Percentiles rank a stretch among this genome's conserved stretches.
These are phyloP conservation scores for Anarsia innoxiella DNA, from an alignment of 2,888 invertebrate genomes.

Conservation along the genomic window DNA sequence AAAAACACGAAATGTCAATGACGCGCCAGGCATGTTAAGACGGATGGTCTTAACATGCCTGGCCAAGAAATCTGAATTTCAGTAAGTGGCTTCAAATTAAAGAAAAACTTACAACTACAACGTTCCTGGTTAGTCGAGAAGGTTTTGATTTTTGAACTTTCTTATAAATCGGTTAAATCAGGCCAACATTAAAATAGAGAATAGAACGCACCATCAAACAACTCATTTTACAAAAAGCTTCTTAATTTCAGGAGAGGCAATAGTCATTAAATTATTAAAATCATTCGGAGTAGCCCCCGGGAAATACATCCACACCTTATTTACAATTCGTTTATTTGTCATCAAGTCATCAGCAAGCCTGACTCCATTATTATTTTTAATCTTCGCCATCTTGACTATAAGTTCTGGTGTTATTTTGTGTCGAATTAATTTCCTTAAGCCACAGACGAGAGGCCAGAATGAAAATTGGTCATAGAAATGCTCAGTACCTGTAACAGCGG, in stretches of 20 bases:
- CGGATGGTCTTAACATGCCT: too few species aligned
- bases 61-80: too few species aligned
- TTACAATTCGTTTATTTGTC: constrained; percentile 21
- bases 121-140: too few species aligned
- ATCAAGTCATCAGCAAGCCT: constrained; percentile 31
- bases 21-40: too few species aligned
- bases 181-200: too few species aligned
- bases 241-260: constrained; percentile 16
- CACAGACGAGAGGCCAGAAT: constrained; percentile 41
- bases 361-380: constrained; percentile 33
- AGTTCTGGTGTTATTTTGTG: constrained; percentile 35
- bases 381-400: constrained; percentile 38
- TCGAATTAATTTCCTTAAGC: constrained; percentile 35
- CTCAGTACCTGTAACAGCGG: constrained; percentile 40
- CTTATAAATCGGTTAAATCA: too few species aligned
- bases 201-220: background rate
- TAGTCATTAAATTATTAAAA: constrained; percentile 20
- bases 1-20: too few species aligned
- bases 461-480: constrained; percentile 40
- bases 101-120: too few species aligned
- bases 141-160: too few species aligned
- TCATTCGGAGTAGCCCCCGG: constrained; percentile 22
- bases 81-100: too few species aligned
- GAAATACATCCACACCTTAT: constrained; percentile 32
- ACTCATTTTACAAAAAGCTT: constrained; percentile 2